Evolutionary conservation across 2,113 vertebrate species (phyloP).

Genomic region (Gracilinanus agilis): DNA sequence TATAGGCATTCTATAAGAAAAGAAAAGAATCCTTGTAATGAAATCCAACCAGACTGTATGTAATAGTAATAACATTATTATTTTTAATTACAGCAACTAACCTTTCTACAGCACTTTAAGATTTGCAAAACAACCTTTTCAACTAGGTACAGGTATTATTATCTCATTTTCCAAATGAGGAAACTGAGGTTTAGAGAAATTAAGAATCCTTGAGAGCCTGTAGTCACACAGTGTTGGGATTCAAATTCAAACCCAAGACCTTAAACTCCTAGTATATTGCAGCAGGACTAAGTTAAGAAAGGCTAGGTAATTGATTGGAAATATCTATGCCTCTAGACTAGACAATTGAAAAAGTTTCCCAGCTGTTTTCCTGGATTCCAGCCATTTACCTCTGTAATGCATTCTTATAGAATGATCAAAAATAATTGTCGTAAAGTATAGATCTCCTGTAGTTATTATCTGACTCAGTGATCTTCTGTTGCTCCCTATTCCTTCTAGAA

Average conservation of each 20-base stretch:
- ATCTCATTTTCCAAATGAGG: background rate
- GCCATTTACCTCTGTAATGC: background rate
- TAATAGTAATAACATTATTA: background rate
- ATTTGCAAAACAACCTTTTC: constrained; percentile 5
- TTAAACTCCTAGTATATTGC: background rate
- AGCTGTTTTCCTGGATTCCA: background rate
- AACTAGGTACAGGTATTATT: background rate
- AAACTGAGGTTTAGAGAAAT: background rate
- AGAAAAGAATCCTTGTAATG: constrained; percentile 64
- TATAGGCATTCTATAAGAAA: constrained; percentile 39
- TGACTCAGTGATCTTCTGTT: background rate
- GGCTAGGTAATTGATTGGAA: constrained; percentile 63
- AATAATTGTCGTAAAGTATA: background rate
- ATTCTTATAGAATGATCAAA: background rate
- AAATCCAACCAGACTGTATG: constrained; percentile 58
- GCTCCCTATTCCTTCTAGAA: background rate
- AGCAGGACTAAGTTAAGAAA: constrained; percentile 48
- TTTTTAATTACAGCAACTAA: constrained; percentile 5
- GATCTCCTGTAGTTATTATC: background rate
- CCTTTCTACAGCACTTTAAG: background rate
- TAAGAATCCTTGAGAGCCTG: background rate
- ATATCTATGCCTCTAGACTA: constrained; percentile 11
- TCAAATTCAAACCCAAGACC: background rate
- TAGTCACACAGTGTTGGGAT: background rate
- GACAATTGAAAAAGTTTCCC: background rate